Evolutionary conservation across 37 sponge, comb jelly and placozoan genomes (phyloP), one percentile per base, ranked within the genome.

Genomic region (Crambe crambe): DNA sequence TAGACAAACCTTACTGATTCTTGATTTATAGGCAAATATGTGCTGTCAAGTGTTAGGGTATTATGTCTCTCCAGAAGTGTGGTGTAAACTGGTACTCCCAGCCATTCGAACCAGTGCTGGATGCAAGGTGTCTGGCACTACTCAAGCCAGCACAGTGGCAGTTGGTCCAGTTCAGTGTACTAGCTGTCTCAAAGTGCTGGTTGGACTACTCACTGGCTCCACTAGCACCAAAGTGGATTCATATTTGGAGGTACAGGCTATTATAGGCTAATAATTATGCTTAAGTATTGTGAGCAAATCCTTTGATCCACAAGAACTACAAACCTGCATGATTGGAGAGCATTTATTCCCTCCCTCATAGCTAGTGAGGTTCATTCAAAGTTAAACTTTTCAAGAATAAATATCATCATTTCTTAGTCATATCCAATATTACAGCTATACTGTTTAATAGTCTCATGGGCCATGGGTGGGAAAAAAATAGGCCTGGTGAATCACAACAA

Each of bases 91-190:
- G 38, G 94, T 93, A 5, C 58, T 83, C 31, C 81, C 92, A 31
- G 95, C 95, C 37, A 89, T 95, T 47, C 58, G 79, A 41, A 82
- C 77, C 29, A 91, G 92, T 66, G 83, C 89, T 21, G 95, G 95
- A 3, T 86, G 87, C 60, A 21, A 34, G 1, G 67, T 68, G 27
- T 18, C 47, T 34, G 86, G 78, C 0, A 26, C 64, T 9, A 30
- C 31, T 23, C 63, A 61, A 25, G 66, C 17, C 32, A 80, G 81
- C 61, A 29, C 68, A 29, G 90, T 93, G 18, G 69, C 90, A 61
- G 94, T 93, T 20, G 89, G 89, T 21, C 82, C 90, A 25, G 75
- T 76, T 3, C 87, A 86, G 80, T 89, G 94, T 69, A 89, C 90
- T 44, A 86, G 94, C 23, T 93, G 94, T 86, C 83, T 93, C 34